These are phyloP conservation scores for Brachionichthys hirsutus DNA, from an alignment of 2,113 vertebrate species.

Conservation along the genomic window DNA sequence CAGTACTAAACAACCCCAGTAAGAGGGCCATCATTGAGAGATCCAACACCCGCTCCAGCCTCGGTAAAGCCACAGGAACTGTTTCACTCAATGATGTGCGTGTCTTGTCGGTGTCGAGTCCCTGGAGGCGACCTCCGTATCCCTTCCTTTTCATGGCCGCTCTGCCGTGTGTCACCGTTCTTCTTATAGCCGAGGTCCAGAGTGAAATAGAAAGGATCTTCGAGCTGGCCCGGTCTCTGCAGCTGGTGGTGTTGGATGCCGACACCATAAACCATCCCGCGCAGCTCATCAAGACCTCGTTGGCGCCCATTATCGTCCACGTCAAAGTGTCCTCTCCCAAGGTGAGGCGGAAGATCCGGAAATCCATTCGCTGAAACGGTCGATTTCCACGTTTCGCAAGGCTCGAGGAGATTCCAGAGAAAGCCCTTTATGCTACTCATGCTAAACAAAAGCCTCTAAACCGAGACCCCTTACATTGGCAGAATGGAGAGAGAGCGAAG, in stretches of 20 bases:
- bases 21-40: conserved; percentile 97
- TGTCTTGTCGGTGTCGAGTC: conserved; percentile 11
- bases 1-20: conserved; percentile 98
- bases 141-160: background rate
- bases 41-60: conserved; percentile 94
- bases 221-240: conserved; percentile 93
- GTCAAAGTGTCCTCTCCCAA: conserved; percentile 99
- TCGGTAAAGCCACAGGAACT: conserved; percentile 81
- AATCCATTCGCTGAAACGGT: no score
- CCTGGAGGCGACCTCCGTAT: fast-evolving
- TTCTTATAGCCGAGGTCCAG: conserved; percentile 90
- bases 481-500: no score
- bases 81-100: conserved; percentile 60
- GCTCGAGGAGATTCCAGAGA: no score
- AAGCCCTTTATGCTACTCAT: no score
- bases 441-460: no score
- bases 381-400: no score
- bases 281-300: conserved; percentile 96
- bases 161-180: background rate
- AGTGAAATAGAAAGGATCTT: conserved; percentile 98
- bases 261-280: conserved; percentile 98
- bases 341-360: conserved; percentile 70
- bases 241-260: conserved; percentile 95
- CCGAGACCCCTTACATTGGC: no score
- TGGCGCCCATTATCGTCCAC: conserved; percentile 97